phyloP scores from a whole-genome alignment of 2,113 vertebrate species.

The Thalassarche chlororhynchos region DNA sequence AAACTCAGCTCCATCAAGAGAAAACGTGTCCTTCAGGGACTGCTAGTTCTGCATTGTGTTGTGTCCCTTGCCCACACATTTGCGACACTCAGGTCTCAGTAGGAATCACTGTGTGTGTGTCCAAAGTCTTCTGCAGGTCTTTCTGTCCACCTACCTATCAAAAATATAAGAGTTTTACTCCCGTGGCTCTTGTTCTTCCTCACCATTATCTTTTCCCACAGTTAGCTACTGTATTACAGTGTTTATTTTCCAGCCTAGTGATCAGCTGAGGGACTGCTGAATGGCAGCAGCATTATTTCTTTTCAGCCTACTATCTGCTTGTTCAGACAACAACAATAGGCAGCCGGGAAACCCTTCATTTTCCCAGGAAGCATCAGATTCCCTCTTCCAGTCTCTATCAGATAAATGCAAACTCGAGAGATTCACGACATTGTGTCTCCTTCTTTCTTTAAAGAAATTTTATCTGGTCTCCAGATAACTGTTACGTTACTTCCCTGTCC shows the following conservation, averaged over 20 bases:
- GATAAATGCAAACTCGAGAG: neutral
- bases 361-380: neutral
- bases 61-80: neutral
- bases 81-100: neutral
- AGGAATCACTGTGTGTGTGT: neutral
- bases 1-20: neutral
- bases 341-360: neutral
- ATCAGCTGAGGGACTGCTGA: neutral
- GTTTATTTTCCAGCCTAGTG: neutral
- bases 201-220: neutral
- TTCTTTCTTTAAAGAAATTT: neutral
- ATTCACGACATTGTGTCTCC: rapidly evolving
- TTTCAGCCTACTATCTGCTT: neutral
- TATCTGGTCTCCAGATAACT: neutral
- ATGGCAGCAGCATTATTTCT: neutral
- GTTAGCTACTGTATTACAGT: neutral
- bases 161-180: neutral
- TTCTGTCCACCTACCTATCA: neutral
- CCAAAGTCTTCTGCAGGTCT: neutral
- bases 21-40: neutral
- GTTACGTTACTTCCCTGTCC: rapidly evolving
- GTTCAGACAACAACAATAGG: neutral
- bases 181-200: neutral
- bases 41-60: neutral
- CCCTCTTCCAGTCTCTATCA: neutral